Base-by-base conservation (phyloP, 92 coral and sea anemone species). In the Montipora capitata region DNA sequence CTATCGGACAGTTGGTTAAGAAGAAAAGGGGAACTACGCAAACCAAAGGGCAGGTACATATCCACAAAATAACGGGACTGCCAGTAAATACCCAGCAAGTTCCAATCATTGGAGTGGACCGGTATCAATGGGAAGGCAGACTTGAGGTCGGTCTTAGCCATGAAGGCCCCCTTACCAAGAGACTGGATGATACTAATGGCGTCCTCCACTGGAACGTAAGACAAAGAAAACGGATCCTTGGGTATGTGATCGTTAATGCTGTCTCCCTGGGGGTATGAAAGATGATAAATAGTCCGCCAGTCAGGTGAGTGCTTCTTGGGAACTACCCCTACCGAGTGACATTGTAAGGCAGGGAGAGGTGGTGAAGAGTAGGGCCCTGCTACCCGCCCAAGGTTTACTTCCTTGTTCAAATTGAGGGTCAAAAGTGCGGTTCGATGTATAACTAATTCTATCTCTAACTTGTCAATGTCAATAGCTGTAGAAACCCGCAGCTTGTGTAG, bases 221-320 rank as follows among this genome's bases (percentile, higher is more conserved):
- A 54, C 38, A 92, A 84, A 40, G 92, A 84, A 56, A 67, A 88
- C 44, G 84, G 92, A 0, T 84, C 93, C 76, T 83, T 77, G 44
- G 87, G 69, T 40, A 88, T 92, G 8, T 85, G 54, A 78, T 65
- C 43, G 44, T 84, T 89, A 27, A 88, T 88, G 82, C 95, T 84
- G 2, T 52, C 61, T 0, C 93, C 95, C 71, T 91, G 62, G 10
- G 82, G 88, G 35, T 48, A 84, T 4, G 72, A 84, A 7, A 81
- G 76, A 40, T 81, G 86, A 17, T 62, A 84, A 27, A 74, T 58
- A 4, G 72, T 56, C 4, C 74, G n/a, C 42, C 42, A 78, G 3
- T 78, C 72, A 4, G 45, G 5, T 38, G 81, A 77, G 66, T 80
- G 69, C 42, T 80, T 80, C 4, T 57, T 61, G 0, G 83, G 78